Conservation (phyloP, 2,888 invertebrate species). For the Sesia apiformis region DNA sequence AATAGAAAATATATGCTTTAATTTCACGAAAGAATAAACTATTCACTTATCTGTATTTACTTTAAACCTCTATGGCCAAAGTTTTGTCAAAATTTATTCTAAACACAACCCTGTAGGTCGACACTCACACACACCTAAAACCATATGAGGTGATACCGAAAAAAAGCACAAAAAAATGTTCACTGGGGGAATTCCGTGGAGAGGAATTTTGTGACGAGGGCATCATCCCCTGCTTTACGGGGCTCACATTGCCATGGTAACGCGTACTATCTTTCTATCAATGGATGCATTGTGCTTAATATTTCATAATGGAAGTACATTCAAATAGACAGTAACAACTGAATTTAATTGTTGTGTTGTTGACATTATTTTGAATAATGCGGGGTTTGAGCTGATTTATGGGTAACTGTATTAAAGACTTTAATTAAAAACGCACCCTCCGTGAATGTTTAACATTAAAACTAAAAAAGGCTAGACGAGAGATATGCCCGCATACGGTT, state of each 20-base stretch:
- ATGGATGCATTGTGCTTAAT: slow-evolving; percentile 32
- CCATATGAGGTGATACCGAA: slow-evolving; percentile 3
- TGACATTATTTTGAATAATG: slow-evolving; percentile 50
- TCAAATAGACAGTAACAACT: slow-evolving; percentile 39
- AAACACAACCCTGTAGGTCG: too few relatives aligned
- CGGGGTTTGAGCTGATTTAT: slow-evolving; percentile 43
- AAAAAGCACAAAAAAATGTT: slow-evolving; percentile 35
- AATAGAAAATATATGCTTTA: too few relatives aligned
- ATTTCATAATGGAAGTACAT: slow-evolving; percentile 35
- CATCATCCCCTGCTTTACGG: slow-evolving; percentile 39
- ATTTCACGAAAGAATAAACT: too few relatives aligned
- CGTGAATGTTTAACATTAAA: slow-evolving; percentile 12
- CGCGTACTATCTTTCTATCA: slow-evolving; percentile 50
- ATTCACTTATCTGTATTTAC: too few relatives aligned
- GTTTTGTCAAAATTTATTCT: too few relatives aligned
- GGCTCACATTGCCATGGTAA: slow-evolving; percentile 48
- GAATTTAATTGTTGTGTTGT: slow-evolving; percentile 42
- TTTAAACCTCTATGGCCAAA: too few relatives aligned
- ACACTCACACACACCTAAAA: neutral
- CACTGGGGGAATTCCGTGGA: slow-evolving; percentile 56
- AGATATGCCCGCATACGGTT: slow-evolving; percentile 20
- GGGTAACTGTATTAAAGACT: slow-evolving; percentile 32
- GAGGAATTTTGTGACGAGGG: slow-evolving; percentile 52
- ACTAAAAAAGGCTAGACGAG: slow-evolving; percentile 15
- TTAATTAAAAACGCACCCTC: slow-evolving; percentile 7